Base-by-base conservation (phyloP, 2,888 invertebrate genomes). In the Herminia tarsipennalis region DNA sequence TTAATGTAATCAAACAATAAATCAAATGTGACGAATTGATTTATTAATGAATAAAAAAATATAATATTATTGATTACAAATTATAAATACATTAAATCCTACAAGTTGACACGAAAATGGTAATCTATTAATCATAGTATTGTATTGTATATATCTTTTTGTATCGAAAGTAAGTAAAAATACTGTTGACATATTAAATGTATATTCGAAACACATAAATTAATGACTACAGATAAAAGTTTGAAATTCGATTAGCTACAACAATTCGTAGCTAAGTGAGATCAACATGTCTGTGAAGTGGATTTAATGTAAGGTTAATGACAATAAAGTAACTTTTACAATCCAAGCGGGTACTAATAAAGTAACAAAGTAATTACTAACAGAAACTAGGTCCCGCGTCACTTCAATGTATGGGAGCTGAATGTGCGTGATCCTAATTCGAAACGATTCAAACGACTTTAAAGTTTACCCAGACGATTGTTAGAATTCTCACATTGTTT, bases 341-440 rank as follows among this genome's bases (percentile, higher is more conserved):
- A 62, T 58, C 41, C 39, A 40, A 35, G 20, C 13, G 41, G 36
- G 44, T 44, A 30, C 32, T 34, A 62, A 47, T 56, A 49, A 56
- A 57, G 53, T 51, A 49, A 55, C 46, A 49, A 56, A 58, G 49
- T 65, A 65, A 64, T 67, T 64, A 60, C 46, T 32, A 43, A 29
- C 43, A 51, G 55, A 55, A 67, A 51, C 47, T 60, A 58, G 68
- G 55, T 61, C 53, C 47, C 32, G 45, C 37, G 55, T 64, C 55
- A 61, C 52, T 45, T 53, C 39, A 51, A 24, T 59, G 44, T 66
- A 51, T 45, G 39, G 56, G 44, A 50, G 55, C 42, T 57, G 59
- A 37, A 51, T 42, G 51, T 54, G 50, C 47, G 67, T 65, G 67
- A 56, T 63, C 53, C 53, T 66, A 59, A 66, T 59, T 59, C 40